These are phyloP conservation scores for Alethe castanea DNA, from an alignment of 2,113 vertebrate genomes.

Conservation along the genomic window DNA sequence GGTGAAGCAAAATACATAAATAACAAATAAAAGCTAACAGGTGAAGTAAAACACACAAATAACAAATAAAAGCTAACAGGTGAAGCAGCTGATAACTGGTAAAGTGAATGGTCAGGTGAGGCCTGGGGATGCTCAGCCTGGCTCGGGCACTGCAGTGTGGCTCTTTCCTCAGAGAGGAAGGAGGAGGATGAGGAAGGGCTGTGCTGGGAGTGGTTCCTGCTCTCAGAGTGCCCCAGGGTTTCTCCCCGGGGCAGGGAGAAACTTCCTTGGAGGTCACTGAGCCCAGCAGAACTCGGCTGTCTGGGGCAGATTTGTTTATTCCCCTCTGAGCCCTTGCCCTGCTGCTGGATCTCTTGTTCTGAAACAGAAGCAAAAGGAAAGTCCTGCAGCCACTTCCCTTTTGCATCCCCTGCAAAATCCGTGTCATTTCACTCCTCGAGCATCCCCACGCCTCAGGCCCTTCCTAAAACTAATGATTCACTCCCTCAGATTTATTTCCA, in stretches of 20 bases:
- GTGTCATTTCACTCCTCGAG: neutral
- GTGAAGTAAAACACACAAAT: no score
- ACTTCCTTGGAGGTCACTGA: neutral
- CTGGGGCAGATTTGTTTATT: neutral
- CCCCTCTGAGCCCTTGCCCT: neutral
- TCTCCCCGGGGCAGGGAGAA: neutral
- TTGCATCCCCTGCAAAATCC: neutral
- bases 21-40: neutral
- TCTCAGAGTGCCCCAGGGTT: neutral
- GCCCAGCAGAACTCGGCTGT: neutral
- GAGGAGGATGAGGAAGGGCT: neutral
- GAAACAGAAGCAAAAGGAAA: neutral
- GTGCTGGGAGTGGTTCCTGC: accelerated
- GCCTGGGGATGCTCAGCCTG: accelerated
- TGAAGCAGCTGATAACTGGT: accelerated
- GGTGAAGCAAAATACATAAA: no score
- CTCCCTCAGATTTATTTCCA: neutral
- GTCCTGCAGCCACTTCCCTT: constrained; percentile 1
- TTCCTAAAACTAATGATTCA: neutral
- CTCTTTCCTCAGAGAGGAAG: neutral
- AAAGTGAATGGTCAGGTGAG: accelerated
- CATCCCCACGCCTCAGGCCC: neutral
- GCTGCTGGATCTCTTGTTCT: constrained; percentile 11
- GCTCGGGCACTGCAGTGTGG: accelerated
- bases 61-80: neutral